Base-by-base conservation (phyloP, 2,113 vertebrate species). In the Periophthalmodon schlosseri region DNA sequence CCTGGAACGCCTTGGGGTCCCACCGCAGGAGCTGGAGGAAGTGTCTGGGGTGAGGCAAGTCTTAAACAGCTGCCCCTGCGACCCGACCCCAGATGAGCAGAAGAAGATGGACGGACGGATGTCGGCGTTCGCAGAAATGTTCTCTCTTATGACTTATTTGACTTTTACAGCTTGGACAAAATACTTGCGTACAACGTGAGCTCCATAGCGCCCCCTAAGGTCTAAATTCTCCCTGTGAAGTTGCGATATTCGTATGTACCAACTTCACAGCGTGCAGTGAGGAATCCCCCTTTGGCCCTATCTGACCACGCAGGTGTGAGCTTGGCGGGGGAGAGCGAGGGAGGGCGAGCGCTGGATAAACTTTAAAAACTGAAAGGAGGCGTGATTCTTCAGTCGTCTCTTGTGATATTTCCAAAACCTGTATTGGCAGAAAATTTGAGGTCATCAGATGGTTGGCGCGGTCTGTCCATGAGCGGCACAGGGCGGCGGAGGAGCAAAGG, bases 401-500 rank as follows among this genome's bases (percentile, higher is more conserved):
- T 61, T 46, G 9, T 72, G 75, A 80, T 69, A 72, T 77, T 28
- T 28, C 28, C 28, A 85, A 65, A 86, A 85, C 71, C 74, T 74
- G 79, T 74, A 21, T 70, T 88, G 87, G 84, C 87, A 84, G 73
- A 79, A 84, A 82, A 83, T 84, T 68, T 64, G 80, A 85, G 88
- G 90, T 89, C 83, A 76, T 89, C 83, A 76, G 69, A 75, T 72
- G 4, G 49, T 75, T 88, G 75, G 75, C 68, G 23, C 77, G 82
- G 69, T 23, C 65, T 80, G 68, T 84, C 64, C 78, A 67, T 12
- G 73, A 73, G 76, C 57, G 16, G 86, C 8, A 76, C 77, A 74
- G 80, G 75, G 81, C 63, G 76, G 73, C 68, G 49, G 63, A 60
- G 70, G 79, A 58, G 76, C 79, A 77, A 52, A 46, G 73, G 44